phyloP scores from a whole-genome alignment of 2,113 vertebrate genomes.

The Rhinichthys klamathensis region DNA sequence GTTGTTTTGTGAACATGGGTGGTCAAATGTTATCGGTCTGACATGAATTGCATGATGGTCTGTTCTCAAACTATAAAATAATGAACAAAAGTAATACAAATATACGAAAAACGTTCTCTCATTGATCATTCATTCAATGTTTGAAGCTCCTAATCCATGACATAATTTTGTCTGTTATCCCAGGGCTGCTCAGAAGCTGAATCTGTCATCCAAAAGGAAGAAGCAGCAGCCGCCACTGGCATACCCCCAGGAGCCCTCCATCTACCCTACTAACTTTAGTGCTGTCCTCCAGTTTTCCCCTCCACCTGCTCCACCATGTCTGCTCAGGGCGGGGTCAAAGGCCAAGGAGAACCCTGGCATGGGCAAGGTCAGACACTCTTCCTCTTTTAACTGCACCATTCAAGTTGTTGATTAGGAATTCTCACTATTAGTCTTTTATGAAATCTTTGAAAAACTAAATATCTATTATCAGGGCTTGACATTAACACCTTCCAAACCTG shows the following conservation, averaged over 20 bases:
- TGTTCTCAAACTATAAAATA: background rate
- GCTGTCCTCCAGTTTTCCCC: slow-evolving; percentile 89
- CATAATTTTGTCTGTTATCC: slow-evolving; percentile 39
- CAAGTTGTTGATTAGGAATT: background rate
- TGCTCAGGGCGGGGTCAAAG: slow-evolving; percentile 92
- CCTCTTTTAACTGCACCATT: background rate
- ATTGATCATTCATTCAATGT: background rate
- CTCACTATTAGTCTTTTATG: background rate
- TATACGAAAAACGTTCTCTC: background rate
- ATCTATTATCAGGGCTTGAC: background rate
- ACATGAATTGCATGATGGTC: background rate
- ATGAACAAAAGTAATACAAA: background rate
- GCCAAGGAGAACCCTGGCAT: slow-evolving; percentile 96
- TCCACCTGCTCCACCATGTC: slow-evolving; percentile 93
- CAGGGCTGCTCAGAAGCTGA: slow-evolving; percentile 98
- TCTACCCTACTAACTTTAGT: slow-evolving; percentile 94
- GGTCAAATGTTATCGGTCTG: background rate
- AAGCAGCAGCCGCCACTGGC: slow-evolving; percentile 86
- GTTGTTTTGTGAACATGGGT: background rate
- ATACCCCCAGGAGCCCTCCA: slow-evolving; percentile 84
- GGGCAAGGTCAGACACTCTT: slow-evolving; percentile 86
- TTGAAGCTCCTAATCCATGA: slow-evolving; percentile 6
- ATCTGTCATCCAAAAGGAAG: slow-evolving; percentile 96
- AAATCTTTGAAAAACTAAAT: background rate
- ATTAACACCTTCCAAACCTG: too few relatives aligned